phyloP scores from a whole-genome alignment of 1,140 invertebrate genomes.

The Penaeus chinensis region DNA sequence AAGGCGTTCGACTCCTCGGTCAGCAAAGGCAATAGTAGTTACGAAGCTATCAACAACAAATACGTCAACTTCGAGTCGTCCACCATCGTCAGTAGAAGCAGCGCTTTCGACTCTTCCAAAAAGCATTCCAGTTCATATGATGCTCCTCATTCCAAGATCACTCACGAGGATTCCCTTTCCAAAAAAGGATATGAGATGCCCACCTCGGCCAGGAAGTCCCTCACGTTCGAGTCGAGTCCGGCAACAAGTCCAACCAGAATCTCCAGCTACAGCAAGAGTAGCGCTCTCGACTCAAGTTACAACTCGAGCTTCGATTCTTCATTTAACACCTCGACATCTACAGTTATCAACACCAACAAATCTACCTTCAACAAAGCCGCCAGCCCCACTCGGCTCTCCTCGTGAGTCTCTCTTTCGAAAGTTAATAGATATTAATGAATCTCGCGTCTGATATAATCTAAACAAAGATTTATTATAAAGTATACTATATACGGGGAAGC shows the following conservation, averaged over 20 bases:
- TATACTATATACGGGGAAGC: too few species aligned
- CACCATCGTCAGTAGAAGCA: conserved; percentile 42
- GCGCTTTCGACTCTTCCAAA: conserved; percentile 31
- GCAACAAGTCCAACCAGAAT: conserved; percentile 23
- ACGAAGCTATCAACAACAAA: conserved; percentile 46
- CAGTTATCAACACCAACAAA: conserved; percentile 51
- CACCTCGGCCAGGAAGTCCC: conserved; percentile 39
- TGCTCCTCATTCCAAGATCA: conserved; percentile 21
- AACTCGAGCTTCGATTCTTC: conserved; percentile 46
- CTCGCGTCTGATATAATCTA: too few species aligned
- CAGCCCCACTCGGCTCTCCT: conserved; percentile 45
- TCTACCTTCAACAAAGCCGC: conserved; percentile 43
- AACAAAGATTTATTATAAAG: too few species aligned
- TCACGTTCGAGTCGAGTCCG: conserved; percentile 30
- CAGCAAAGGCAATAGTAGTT: conserved; percentile 35
- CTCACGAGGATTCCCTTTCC: background rate
- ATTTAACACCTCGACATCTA: conserved; percentile 54
- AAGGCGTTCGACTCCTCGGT: conserved; percentile 25
- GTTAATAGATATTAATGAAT: too few species aligned
- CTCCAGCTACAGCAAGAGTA: conserved; percentile 5
- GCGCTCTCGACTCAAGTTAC: conserved; percentile 42
- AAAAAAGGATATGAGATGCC: too few species aligned
- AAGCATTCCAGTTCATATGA: conserved; percentile 39
- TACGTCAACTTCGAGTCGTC: conserved; percentile 43
- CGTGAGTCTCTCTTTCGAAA: conserved; percentile 24